Evolutionary conservation across 2,797 vertebrate genomes (phyloP), one percentile per base, ranked within the genome.

Genomic region (Erethizon dorsatum): DNA sequence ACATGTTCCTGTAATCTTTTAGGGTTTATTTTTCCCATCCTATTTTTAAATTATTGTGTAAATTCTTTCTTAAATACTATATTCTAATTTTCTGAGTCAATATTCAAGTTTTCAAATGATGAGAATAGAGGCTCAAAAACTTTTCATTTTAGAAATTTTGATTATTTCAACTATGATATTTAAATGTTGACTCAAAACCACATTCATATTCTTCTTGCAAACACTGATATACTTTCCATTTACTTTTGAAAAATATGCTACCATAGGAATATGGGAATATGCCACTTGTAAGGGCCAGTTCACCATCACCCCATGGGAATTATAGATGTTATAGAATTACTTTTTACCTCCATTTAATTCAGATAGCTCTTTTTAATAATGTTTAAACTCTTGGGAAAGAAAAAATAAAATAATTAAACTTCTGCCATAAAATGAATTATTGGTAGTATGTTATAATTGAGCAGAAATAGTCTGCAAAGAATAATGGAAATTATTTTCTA

Each of bases 41-140:
- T 90, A 67, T 20, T 24, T 73, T 95, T 85, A 88, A 77, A 50
- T 82, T 61, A 73, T 15, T 77, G 6, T 33, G 10, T 17, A 95
- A 52, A 3, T 15, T 67, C 14, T 37, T 77, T 89, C 45, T 92
- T 78, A 26, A 33, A 77, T 37, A 77, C 83, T 88, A 56, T 59
- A 61, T 69, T 65, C 15, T 77, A 92, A 67, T n/a, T 80, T 83
- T 77, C 45, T 80, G 24, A 8, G n/a, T 87, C 45, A 84, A 79
- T 96, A 97, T 95, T n/a, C 94, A 77, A 7, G 78, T 90, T 95
- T 83, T 93, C 94, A 97, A 97, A 97, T 91, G 50, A 90, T 45
- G 71, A 4, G 28, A 28, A 80, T 86, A 69, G n/a, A 79, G 5
- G 5, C 31, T 22, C 11, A 50, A 50, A 77, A 71, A 54, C 1